Base-by-base conservation (phyloP, 2,797 vertebrate genomes). In the Parotocinclus haroldoi region DNA sequence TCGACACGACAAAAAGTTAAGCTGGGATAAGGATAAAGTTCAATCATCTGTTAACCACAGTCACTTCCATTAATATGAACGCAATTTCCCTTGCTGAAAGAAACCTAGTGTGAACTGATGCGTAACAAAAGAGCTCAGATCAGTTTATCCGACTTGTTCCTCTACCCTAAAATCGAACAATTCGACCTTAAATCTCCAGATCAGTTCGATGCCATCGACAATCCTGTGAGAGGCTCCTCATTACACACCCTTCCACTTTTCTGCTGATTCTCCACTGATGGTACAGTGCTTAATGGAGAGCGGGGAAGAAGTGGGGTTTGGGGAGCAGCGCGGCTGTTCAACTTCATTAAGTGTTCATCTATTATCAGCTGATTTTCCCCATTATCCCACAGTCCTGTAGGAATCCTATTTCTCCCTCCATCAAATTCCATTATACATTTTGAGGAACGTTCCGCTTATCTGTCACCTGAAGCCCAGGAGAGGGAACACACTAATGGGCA, bases 271-370 rank as follows among this genome's bases (percentile, higher is more conserved):
- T 71, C 36, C 58, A 56, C 61, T 52, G 40, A 54, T 57, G 45
- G 16, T 63, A 36, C 46, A 68, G 45, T 49, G 55, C 48, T 68
- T 75, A 71, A 68, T 59, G 55, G 59, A 63, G 69, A 67, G 58
- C 27, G 27, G 10, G 39, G 59, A 67, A 58, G 61, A 57, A 55
- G 51, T 27, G 61, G 55, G 54, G 17, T 58, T 64, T 58, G 62
- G 62, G 48, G 68, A 56, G 48, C 46, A 8, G 14, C 61, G 44
- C 51, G 55, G 55, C 69, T 59, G 46, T 65, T 75, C 61, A 45
- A 65, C 64, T 75, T 72, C 65, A 75, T 75, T 75, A 75, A 72
- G 64, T 55, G 50, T 57, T 71, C 64, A 59, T 71, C 60, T 68
- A 68, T 71, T 75, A 68, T 72, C 73, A 48, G 56, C 65, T 63